Evolutionary conservation across 2,113 vertebrate species (phyloP).

Genomic region (Callospermophilus lateralis): DNA sequence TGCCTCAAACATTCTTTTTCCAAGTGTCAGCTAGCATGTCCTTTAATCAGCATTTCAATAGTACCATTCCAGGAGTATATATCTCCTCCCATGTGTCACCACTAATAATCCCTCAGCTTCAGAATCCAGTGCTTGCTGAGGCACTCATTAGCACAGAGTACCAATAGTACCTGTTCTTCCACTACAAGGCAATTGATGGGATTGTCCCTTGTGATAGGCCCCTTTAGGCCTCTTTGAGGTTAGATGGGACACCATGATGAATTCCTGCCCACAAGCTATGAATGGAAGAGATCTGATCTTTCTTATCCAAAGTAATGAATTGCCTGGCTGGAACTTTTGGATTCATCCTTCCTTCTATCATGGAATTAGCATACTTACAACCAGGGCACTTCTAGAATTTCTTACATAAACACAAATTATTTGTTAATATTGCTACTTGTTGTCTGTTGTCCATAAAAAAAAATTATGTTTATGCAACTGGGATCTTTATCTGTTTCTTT

Average conservation of each 20-base stretch:
- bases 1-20: not conserved
- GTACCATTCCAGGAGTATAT: not conserved
- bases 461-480: not conserved
- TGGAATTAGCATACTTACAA: not conserved
- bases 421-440: not conserved
- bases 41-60: not conserved
- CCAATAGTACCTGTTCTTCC: not conserved
- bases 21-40: not conserved
- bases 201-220: no score
- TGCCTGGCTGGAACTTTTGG: not conserved
- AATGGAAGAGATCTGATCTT: not conserved
- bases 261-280: not conserved
- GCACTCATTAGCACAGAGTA: not conserved
- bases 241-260: not conserved
- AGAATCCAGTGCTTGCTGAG: not conserved
- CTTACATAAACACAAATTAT: not conserved
- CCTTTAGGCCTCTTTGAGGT: not conserved
- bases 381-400: not conserved
- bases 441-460: not conserved
- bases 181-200: not conserved
- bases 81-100: not conserved
- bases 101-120: not conserved
- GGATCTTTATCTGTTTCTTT: not conserved
- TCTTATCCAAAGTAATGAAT: not conserved
- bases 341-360: not conserved